Conservation (phyloP, 2,797 vertebrate genomes). For the Dendrocincla fuliginosa region DNA sequence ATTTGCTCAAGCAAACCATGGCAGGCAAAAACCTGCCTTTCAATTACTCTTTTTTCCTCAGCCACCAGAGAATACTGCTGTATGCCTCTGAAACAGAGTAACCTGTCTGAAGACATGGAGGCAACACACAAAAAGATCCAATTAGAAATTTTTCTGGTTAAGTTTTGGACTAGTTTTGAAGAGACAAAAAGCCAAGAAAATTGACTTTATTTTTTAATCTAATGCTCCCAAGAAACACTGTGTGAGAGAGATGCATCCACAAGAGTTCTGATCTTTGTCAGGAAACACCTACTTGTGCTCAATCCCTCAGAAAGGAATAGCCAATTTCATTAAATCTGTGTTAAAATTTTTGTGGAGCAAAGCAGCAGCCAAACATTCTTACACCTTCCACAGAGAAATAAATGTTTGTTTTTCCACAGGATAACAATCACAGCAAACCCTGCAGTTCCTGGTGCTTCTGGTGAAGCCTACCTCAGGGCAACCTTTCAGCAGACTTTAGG, state of each 20-base stretch:
- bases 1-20: not conserved
- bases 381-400: not conserved
- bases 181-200: not conserved
- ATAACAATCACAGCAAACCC: not conserved
- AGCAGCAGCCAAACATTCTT: not conserved
- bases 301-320: not conserved
- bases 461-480: not conserved
- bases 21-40: not conserved
- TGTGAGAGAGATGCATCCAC: not conserved
- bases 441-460: not conserved
- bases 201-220: not conserved
- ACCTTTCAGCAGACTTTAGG: not conserved
- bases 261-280: not conserved
- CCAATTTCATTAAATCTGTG: not conserved
- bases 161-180: not conserved
- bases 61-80: not conserved
- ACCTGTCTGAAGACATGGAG: not conserved
- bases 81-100: not conserved
- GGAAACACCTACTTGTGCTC: not conserved
- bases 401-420: not conserved
- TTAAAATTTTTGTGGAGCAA: not conserved
- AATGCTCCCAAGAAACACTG: not conserved
- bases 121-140: not conserved
- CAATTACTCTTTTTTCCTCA: not conserved
- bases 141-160: not conserved